Evolutionary conservation across 2,797 vertebrate genomes (phyloP), one percentile per base, ranked within the genome.

Genomic region (Coregonus ussuriensis): DNA sequence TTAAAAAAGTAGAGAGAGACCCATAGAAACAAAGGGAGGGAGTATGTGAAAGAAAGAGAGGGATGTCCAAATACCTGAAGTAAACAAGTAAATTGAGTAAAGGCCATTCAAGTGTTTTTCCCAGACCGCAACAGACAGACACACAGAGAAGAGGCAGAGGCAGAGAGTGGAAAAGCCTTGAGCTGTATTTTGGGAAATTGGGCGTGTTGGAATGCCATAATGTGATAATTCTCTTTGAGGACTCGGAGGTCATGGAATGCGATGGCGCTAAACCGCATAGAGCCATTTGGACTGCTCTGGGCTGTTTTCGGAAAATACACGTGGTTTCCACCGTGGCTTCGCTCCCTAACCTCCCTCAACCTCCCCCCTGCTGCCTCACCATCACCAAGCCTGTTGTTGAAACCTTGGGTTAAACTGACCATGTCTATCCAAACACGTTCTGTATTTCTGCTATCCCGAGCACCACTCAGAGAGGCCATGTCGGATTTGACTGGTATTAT

Each of bases 181-280:
- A 90, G 91, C 88, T 86, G 90, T 93, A 89, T 93, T 93, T 93
- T 89, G 91, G 90, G 91, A 93, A 93, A 93, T 90, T 92, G 91
- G 91, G 88, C 80, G 84, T 94, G 93, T 89, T 94, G 93, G 92
- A 94, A 94, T 93, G 89, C 88, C 83, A 91, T 94, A 93, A 94
- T 92, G 93, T 92, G 93, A 94, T 94, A 89, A 94, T 95, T 93
- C 91, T 92, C 91, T 91, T 91, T 90, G 84, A 92, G 90, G 89
- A 89, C 87, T 92, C 74, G 31, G 91, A 93, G 90, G 92, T 94
- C 86, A 87, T 84, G 91, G 89, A 93, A 91, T 87, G 85, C 88
- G 88, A 91, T 89, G 90, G 89, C 81, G 90, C 90, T 87, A 94
- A 94, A 94, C 92, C 93, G 89, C 92, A 83, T 73, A 77, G 88